phyloP scores from a whole-genome alignment of 2,797 vertebrate genomes.

The Gobio occitaniae region DNA sequence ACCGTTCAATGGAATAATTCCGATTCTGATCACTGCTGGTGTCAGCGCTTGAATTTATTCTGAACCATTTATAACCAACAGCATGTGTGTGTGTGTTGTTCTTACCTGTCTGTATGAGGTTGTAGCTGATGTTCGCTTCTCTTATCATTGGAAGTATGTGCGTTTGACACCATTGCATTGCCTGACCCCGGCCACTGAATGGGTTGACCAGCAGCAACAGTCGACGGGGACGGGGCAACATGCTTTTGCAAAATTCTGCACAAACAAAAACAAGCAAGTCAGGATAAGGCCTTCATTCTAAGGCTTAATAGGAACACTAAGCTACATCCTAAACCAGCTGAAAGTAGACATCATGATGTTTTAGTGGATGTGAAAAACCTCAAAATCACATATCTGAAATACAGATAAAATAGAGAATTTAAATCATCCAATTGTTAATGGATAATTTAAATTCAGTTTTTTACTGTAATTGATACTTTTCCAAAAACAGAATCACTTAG shows the following conservation, averaged over 20 bases:
- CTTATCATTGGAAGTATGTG: constrained; percentile 91
- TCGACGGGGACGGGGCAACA: constrained; percentile 85
- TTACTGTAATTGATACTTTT: background rate
- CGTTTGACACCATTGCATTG: constrained; percentile 89
- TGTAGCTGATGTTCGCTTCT: constrained; percentile 93
- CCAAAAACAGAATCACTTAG: background rate
- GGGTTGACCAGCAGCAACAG: constrained; percentile 93
- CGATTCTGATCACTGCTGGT: background rate
- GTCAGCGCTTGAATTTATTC: background rate
- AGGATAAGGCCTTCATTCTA: background rate
- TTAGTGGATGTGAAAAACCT: background rate
- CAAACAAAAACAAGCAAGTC: background rate
- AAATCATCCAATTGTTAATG: background rate
- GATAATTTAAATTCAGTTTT: background rate
- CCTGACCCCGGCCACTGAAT: constrained; percentile 88
- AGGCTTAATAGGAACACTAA: background rate
- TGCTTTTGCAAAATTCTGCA: constrained; percentile 84
- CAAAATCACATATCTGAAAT: constrained; percentile 9
- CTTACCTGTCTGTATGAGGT: constrained; percentile 92
- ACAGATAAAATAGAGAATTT: background rate
- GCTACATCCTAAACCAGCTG: background rate
- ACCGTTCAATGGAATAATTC: background rate
- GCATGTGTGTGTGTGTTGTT: background rate
- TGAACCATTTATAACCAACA: background rate
- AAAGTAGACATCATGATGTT: background rate